These are phyloP conservation scores for Eospalax fontanierii DNA, from an alignment of 2,797 vertebrate genomes.

Conservation along the genomic window DNA sequence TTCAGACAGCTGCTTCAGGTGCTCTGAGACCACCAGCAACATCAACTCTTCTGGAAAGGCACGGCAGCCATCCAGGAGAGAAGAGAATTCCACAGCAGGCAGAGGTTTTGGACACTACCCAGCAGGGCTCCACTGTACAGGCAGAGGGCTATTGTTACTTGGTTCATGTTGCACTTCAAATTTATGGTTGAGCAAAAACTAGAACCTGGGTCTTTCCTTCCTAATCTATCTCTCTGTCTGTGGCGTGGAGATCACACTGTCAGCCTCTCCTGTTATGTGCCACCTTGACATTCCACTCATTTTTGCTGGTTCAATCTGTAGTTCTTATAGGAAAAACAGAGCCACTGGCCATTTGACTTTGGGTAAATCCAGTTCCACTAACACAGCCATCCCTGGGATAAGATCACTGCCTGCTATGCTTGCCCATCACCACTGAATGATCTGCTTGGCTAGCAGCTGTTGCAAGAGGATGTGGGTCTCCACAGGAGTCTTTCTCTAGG, in stretches of 20 bases:
- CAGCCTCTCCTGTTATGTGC: accelerated
- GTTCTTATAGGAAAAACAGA: conserved; percentile 2
- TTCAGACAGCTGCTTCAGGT: background rate
- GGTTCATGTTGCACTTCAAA: background rate
- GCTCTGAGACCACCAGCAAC: background rate
- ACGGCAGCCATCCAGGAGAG: background rate
- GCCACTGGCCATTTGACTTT: background rate
- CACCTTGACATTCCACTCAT: background rate
- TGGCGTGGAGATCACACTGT: background rate
- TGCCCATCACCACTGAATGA: background rate
- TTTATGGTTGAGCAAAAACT: background rate
- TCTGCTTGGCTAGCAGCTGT: background rate
- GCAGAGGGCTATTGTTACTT: background rate
- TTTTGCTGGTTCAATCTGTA: background rate
- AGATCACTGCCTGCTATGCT: background rate
- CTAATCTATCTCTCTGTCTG: background rate
- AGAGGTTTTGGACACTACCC: background rate
- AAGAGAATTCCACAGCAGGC: background rate
- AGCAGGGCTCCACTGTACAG: background rate
- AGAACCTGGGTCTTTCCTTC: background rate
- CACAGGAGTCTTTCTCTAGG: background rate
- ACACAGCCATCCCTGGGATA: background rate
- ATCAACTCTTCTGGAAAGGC: background rate
- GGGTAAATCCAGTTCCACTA: background rate
- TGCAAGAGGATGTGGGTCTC: background rate